A percentile compares a stretch with the other conserved stretches of the same genome.
Conservation (phyloP, 2,797 vertebrate genomes). For the Discoglossus pictus region DNA sequence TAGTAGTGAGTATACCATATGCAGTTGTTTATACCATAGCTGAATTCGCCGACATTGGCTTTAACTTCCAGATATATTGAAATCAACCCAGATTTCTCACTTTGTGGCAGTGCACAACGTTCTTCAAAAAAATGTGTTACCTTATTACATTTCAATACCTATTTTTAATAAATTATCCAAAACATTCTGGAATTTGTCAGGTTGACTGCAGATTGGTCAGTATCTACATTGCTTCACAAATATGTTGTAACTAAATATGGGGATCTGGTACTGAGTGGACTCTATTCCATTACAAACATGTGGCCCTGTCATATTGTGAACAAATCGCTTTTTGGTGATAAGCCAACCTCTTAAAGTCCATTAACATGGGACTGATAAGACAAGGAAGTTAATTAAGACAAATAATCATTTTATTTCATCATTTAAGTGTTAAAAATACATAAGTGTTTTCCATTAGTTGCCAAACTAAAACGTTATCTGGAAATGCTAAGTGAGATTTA, state of each 20-base stretch:
- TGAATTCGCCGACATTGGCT: too few relatives aligned
- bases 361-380: slow-evolving; percentile 43
- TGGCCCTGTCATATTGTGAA: slow-evolving; percentile 29
- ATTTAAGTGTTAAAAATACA: slow-evolving; percentile 33
- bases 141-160: slow-evolving; percentile 1
- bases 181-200: too few relatives aligned
- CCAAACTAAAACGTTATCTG: background rate
- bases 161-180: too few relatives aligned
- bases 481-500: background rate
- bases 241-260: too few relatives aligned
- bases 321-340: slow-evolving; percentile 27
- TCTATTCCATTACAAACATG: background rate
- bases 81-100: slow-evolving; percentile 61
- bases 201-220: too few relatives aligned
- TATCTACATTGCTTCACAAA: too few relatives aligned
- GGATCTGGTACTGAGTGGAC: too few relatives aligned
- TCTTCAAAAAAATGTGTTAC: slow-evolving; percentile 59
- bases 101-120: slow-evolving; percentile 64
- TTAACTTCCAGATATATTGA: too few relatives aligned
- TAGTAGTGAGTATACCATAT: too few relatives aligned
- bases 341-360: slow-evolving; percentile 34
- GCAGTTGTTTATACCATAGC: too few relatives aligned
- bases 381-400: slow-evolving; percentile 15
- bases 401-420: slow-evolving; percentile 36
- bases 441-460: slow-evolving; percentile 42